Base-by-base conservation (phyloP, 2,888 invertebrate genomes). In the Torymus auratus region DNA sequence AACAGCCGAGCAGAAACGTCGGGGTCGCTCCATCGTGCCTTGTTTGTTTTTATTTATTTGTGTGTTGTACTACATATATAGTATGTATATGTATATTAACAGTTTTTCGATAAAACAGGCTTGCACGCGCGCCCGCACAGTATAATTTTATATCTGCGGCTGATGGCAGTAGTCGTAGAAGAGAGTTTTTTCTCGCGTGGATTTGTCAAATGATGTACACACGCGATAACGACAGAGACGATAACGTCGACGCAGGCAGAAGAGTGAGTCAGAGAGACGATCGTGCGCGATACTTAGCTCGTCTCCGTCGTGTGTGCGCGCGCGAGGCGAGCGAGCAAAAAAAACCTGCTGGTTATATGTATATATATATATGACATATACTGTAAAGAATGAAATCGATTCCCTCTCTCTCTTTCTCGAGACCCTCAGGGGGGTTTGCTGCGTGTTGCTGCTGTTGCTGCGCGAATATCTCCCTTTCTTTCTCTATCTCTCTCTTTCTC, bases 11-110 rank as follows among this genome's bases (percentile, higher is more conserved):
- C 56, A 52, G 78, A 81, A 79, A 65, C 78, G 81, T 81, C 81
- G 83, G 23, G 81, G 67, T 70, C 65, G 67, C 70, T 83, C 83
- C 83, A 83, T 83, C 64, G 53, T 53, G 41, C 62, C 56, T 65
- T 55, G 73, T 41, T 41, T 64, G 61, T 53, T 67, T 61, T 62
- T 61, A 60, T 53, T 67, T 77, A 69, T 64, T 77, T 64, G 55
- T 64, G n/a, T 28, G 62, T 69, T 56, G 61, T 67, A 61, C 67
- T 70, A 55, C 70, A 71, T 71, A 70, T 71, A 73, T 79, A n/a
- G n/a, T n/a, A 68, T 52, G 20, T 62, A 56, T n/a, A 2, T 68
- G 60, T 61, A 23, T 68, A 60, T 23, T 41, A 41, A 41, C 17
- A 10, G 20, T 61, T 23, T 61, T 61, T 62, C 14, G 23, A 28